These are phyloP conservation scores for Chelonoidis abingdonii DNA, from an alignment of 2,113 vertebrate species.

Conservation along the genomic window DNA sequence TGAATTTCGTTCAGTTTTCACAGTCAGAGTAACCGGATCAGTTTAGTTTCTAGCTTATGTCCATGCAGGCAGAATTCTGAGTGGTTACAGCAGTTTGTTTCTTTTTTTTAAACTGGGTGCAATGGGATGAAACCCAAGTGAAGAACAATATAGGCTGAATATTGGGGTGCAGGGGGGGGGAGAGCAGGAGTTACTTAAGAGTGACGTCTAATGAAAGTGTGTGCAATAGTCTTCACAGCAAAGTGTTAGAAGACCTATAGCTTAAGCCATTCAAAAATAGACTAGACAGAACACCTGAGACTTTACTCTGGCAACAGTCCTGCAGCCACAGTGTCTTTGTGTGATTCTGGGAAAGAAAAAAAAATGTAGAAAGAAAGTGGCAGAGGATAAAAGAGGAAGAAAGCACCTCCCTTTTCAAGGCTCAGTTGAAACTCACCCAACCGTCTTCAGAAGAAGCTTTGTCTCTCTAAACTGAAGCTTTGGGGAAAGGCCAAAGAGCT, in stretches of 20 bases:
- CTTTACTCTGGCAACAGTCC: slow-evolving; percentile 5
- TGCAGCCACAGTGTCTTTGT: neutral
- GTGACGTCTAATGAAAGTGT: slow-evolving; percentile 35
- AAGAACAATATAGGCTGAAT: neutral
- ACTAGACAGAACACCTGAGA: slow-evolving; percentile 16
- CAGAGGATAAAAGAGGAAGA: neutral
- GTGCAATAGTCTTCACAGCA: slow-evolving; percentile 54
- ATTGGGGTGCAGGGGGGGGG: neutral
- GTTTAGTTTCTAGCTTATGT: slow-evolving; percentile 8
- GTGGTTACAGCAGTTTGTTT: neutral
- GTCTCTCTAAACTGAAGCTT: neutral
- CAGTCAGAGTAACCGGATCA: neutral
- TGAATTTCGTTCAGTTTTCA: slow-evolving; percentile 50
- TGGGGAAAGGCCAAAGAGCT: neutral
- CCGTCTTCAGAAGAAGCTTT: neutral
- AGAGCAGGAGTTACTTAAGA: neutral
- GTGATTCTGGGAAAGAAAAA: slow-evolving; percentile 5
- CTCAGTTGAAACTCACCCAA: neutral
- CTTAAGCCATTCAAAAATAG: slow-evolving; percentile 22
- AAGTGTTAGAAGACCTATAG: slow-evolving; percentile 36
- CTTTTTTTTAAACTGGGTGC: neutral
- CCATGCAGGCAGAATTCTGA: slow-evolving; percentile 32
- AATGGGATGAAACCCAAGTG: slow-evolving; percentile 40
- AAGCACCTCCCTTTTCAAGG: neutral
- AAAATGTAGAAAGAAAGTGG: neutral